Evolutionary conservation across 2,888 invertebrate species (phyloP).

Genomic region (Ecliptopera silaceata): DNA sequence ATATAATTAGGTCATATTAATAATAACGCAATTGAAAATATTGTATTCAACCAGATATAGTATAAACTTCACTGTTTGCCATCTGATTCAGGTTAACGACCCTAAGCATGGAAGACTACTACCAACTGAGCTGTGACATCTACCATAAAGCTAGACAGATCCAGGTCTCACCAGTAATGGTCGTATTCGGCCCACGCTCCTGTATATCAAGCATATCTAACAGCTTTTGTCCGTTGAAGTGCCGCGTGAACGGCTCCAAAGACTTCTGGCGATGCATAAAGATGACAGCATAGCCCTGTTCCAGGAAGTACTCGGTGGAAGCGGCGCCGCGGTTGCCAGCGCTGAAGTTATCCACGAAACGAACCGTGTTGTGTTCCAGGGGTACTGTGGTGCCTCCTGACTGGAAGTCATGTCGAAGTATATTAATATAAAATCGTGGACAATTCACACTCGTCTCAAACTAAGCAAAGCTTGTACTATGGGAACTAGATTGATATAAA

Average conservation of each 20-base stretch:
- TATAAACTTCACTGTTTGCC: too few species aligned
- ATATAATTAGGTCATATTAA: too few species aligned
- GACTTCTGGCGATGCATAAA: constrained; percentile 96
- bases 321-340: constrained; percentile 97
- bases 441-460: too few species aligned
- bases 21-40: too few species aligned
- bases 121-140: too few species aligned
- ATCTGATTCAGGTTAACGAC: too few species aligned
- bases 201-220: constrained; percentile 89
- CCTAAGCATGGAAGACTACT: too few species aligned
- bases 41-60: too few species aligned
- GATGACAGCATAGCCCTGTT: constrained; percentile 92
- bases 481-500: too few species aligned
- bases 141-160: too few species aligned
- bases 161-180: constrained; percentile 83
- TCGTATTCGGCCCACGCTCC: constrained; percentile 85
- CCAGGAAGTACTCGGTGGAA: constrained; percentile 97
- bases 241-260: constrained; percentile 94
- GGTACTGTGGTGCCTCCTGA: constrained; percentile 99
- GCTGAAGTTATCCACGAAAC: constrained; percentile 99
- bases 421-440: too few species aligned
- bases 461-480: too few species aligned
- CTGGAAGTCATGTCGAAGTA: constrained; percentile 69
- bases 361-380: constrained; percentile 97
- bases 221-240: constrained; percentile 90